Base-by-base conservation (phyloP, 2,888 invertebrate genomes). In the Megamerina dolium region DNA sequence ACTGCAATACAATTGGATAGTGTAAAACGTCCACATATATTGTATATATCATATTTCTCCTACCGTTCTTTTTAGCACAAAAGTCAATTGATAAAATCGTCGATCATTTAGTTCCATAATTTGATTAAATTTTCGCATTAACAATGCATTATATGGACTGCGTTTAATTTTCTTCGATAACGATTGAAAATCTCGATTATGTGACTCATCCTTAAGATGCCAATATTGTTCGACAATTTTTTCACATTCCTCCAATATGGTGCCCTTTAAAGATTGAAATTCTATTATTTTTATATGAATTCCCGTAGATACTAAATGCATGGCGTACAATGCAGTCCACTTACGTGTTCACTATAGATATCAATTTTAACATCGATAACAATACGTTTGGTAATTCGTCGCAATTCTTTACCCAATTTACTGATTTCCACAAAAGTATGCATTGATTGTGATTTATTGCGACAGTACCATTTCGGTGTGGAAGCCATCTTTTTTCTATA, bases 311-410 rank as follows among this genome's bases (percentile, higher is more conserved):
- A n/a, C n/a, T n/a, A n/a, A n/a, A n/a, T n/a, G n/a, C n/a, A n/a
- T n/a, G n/a, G n/a, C n/a, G n/a, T n/a, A n/a, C n/a, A n/a, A n/a
- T n/a, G 13, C 3, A 18, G n/a, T 16, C 17, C 16, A 36, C 68
- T 61, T 49, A 70, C 69, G 57, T 66, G 63, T 39, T 65, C 68
- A 53, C 63, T 66, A 16, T 64, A 62, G 27, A 69, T 64, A 47
- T 68, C 59, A 40, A 67, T 61, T 49, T 68, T 70, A 23, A 70
- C 66, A 58, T 66, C 63, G 43, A 66, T 66, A 38, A 67, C 61
- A 47, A 68, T 66, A 21, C 64, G 60, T 47, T 66, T 69, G 14
- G 66, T 65, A 37, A 70, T 59, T 41, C 63, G 57, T 10, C 68
- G 60, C 46, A 70, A 50, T 39, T 70, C 67, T 45, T 63, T 53